Base-by-base conservation (phyloP, 2,113 vertebrate species). In the Tachysurus vachellii region DNA sequence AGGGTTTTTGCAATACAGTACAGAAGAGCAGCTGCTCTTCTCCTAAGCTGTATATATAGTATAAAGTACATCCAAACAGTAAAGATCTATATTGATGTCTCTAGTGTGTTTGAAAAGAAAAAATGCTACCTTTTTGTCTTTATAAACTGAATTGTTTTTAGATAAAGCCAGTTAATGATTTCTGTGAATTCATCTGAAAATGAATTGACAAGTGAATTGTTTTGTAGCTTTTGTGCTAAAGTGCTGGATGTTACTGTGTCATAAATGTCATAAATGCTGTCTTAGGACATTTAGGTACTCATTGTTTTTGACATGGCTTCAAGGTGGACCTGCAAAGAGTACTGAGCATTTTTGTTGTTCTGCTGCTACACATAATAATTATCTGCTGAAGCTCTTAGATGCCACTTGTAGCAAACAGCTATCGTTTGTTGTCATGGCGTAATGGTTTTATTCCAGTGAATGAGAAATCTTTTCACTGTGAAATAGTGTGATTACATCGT, bases 171-270 rank as follows among this genome's bases (percentile, higher is more conserved):
- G 23, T 50, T 73, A 23, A 44, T 85, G 87, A 71, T 71, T 76
- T 12, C 47, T 53, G 12, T 93, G 93, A 92, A 89, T 92, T 92
- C 90, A 90, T 90, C 86, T 84, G 89, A 85, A 90, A 88, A 68
- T 88, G 93, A 91, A 91, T 36, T 94, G 92, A 93, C 90, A 86
- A 93, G 93, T 94, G 88, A 89, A 93, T 91, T 90, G 91, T 91
- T 84, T 86, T 89, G 80, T 90, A 89, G 91, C 89, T 93, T 93
- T 92, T 92, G 88, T 92, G 90, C 82, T 91, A 89, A 83, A 57
- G 90, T 88, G 89, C 26, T 77, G 90, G 90, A 91, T 91, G 85
- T 53, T 53, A 53, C 47, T 50, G 47, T 53, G 93, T 71, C 54
- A 71, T 53, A 81, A 50, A 54, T 50, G 73, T 84, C 83, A 76